Evolutionary conservation across 2,113 vertebrate species (phyloP).

Genomic region (Archocentrus centrarchus): DNA sequence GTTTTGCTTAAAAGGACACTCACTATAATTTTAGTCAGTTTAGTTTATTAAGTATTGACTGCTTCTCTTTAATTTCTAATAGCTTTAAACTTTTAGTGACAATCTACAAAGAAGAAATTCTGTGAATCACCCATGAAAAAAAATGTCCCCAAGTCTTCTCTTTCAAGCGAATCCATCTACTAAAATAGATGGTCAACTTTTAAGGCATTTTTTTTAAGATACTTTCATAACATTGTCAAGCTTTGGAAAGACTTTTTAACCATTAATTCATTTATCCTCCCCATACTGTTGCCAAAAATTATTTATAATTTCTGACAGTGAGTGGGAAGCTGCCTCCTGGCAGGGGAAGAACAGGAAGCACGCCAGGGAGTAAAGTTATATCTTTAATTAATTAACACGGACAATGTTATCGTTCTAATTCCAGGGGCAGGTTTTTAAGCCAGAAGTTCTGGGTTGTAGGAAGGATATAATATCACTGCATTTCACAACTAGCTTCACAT

Average conservation of each 20-base stretch:
- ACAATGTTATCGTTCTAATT: conserved; percentile 53
- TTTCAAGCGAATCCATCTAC: not conserved
- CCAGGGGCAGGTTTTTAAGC: conserved; percentile 35
- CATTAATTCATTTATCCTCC: conserved; percentile 29
- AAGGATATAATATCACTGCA: conserved; percentile 11
- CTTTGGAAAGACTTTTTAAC: conserved; percentile 47
- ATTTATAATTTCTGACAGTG: conserved; percentile 52
- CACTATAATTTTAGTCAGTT: conserved; percentile 20
- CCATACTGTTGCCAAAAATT: conserved; percentile 33
- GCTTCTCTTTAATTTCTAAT: conserved; percentile 20
- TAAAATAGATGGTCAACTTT: conserved; percentile 22
- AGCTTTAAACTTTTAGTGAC: conserved; percentile 34
- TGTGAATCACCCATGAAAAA: not conserved
- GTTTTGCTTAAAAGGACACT: conserved; percentile 6
- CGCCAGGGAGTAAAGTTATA: conserved; percentile 58
- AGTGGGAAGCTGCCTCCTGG: conserved; percentile 32
- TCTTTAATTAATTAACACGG: conserved; percentile 66
- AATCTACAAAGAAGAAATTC: not conserved
- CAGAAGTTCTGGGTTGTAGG: conserved; percentile 6
- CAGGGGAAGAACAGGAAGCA: conserved; percentile 17
- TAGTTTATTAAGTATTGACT: conserved; percentile 53
- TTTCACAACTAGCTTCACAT: not conserved
- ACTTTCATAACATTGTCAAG: conserved; percentile 8
- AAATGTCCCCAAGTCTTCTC: not conserved
- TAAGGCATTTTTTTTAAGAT: not conserved